Conservation (phyloP, 2,113 vertebrate species). For the Labeo catla region DNA sequence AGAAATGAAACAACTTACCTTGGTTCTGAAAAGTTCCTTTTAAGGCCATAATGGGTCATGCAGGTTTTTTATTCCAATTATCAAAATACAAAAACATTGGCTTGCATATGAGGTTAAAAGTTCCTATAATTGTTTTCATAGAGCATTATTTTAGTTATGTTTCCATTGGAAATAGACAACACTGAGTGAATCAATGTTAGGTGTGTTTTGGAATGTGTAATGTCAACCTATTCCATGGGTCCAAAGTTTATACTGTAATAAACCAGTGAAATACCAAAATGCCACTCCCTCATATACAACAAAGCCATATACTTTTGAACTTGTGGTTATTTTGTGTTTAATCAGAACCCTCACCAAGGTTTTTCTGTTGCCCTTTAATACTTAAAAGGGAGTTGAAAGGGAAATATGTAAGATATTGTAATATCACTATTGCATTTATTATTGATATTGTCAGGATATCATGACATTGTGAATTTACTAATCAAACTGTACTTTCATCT, state of each 20-base stretch:
- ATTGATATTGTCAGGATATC: neutral
- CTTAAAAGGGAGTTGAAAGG: neutral
- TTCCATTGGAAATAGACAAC: neutral
- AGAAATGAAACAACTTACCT: constrained; percentile 1
- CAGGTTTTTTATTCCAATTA: neutral
- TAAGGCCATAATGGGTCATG: constrained; percentile 14
- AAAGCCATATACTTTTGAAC: neutral
- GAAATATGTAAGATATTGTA: neutral
- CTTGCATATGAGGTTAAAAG: too few relatives aligned
- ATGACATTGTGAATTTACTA: neutral
- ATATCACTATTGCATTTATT: neutral
- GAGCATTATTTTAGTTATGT: neutral
- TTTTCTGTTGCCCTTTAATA: neutral
- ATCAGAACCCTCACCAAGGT: neutral
- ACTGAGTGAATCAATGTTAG: constrained; percentile 3
- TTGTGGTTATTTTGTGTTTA: neutral
- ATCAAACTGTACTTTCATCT: neutral
- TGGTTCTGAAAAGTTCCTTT: neutral
- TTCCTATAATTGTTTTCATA: neutral
- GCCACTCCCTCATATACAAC: constrained; percentile 12
- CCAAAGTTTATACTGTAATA: constrained; percentile 31
- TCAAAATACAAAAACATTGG: neutral
- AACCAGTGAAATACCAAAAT: constrained; percentile 17
- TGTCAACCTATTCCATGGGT: neutral
- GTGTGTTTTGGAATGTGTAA: constrained; percentile 19